Evolutionary conservation across 2,888 invertebrate species (phyloP).

Genomic region (Apoda limacodes): DNA sequence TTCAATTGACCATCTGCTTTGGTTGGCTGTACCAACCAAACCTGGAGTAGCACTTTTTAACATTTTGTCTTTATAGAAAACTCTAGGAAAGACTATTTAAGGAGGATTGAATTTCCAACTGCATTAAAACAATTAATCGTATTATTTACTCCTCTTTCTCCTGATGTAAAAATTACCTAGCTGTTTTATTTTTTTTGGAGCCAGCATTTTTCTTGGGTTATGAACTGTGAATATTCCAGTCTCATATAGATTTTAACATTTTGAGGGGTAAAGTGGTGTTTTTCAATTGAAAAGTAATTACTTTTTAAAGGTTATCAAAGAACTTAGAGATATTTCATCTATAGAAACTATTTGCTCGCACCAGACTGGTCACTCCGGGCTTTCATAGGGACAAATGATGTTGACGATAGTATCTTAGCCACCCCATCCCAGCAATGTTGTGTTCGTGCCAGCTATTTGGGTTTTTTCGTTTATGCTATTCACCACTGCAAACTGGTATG

Average conservation of each 20-base stretch:
- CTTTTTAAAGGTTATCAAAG: no score
- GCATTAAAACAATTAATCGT: conserved; percentile 13
- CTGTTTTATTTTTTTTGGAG: conserved; percentile 13
- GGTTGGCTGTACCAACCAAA: conserved; percentile 18
- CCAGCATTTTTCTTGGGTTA: conserved; percentile 14
- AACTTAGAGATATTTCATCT: no score
- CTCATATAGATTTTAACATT: no score
- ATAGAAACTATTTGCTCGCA: conserved; percentile 6
- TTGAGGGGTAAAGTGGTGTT: no score
- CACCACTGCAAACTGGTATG: conserved; percentile 18
- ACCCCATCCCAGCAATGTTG: conserved; percentile 11
- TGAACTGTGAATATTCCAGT: no score
- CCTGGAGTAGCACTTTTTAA: conserved; percentile 20
- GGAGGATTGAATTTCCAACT: conserved; percentile 13
- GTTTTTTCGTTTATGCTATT: conserved; percentile 10
- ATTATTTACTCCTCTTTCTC: conserved; percentile 11
- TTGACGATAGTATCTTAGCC: conserved; percentile 7
- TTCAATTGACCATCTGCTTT: conserved; percentile 28
- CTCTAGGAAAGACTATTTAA: conserved; percentile 11
- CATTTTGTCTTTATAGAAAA: conserved; percentile 20
- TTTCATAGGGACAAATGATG: conserved; percentile 9
- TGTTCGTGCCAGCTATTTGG: conserved; percentile 8
- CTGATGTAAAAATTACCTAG: conserved; percentile 13
- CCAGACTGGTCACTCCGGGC: conserved; percentile 8
- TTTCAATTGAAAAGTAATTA: no score